A percentile compares a stretch with the other conserved stretches of the same genome.
phyloP scores from a whole-genome alignment of 2,888 invertebrate genomes.

The Callinectes sapidus region DNA sequence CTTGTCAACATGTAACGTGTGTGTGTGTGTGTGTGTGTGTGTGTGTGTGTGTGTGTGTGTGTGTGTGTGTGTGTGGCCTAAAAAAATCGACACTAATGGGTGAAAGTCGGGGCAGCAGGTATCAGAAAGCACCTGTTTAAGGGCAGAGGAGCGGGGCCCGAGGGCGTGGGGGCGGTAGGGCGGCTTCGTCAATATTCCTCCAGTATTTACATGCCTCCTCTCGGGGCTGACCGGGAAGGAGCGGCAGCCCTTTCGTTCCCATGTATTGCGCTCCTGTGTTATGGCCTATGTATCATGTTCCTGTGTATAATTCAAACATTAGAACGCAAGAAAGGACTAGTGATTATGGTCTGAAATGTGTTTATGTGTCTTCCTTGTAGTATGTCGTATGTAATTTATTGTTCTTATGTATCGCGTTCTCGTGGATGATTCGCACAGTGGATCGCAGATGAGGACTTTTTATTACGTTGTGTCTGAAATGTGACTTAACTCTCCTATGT shows the following conservation, averaged over 20 bases:
- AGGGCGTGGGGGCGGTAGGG: neutral
- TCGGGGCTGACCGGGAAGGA: neutral
- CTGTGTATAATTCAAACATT: neutral
- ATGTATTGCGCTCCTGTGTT: neutral
- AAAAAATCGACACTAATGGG: constrained; percentile 6
- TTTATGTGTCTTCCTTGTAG: too few relatives aligned
- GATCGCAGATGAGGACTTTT: too few relatives aligned
- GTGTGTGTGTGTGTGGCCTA: constrained; percentile 8
- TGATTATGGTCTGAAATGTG: too few relatives aligned
- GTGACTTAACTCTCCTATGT: too few relatives aligned
- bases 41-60: constrained; percentile 24
- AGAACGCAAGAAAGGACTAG: neutral
- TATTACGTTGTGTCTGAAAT: too few relatives aligned
- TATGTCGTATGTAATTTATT: too few relatives aligned
- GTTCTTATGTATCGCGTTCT: too few relatives aligned
- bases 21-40: constrained; percentile 34
- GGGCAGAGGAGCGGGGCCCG: neutral
- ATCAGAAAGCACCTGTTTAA: constrained; percentile 36
- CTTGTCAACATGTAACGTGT: neutral
- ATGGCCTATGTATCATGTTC: neutral
- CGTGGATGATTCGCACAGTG: too few relatives aligned
- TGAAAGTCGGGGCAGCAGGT: constrained; percentile 14
- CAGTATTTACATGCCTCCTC: constrained; percentile 19
- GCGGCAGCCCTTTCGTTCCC: neutral
- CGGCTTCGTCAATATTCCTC: neutral